phyloP scores from a whole-genome alignment of 2,888 invertebrate species.

The Drosophila rubida region DNA sequence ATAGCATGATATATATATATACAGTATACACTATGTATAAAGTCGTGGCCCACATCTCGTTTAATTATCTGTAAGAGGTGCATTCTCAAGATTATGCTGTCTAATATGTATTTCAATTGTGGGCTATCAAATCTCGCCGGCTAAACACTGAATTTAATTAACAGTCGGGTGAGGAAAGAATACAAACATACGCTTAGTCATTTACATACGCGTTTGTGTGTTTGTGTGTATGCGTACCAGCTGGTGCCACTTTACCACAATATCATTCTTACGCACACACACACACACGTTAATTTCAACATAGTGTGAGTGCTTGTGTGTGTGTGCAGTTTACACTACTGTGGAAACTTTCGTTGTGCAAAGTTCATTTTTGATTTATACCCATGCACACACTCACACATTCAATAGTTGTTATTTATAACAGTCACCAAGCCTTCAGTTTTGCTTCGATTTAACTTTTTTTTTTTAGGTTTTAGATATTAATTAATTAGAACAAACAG shows the following conservation, averaged over 20 bases:
- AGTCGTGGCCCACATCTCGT: neutral
- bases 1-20: conserved; percentile 65
- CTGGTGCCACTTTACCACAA: neutral
- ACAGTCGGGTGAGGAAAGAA: conserved; percentile 9
- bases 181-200: conserved; percentile 5
- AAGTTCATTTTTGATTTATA: conserved; percentile 38
- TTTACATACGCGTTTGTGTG: neutral
- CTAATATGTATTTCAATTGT: conserved; percentile 1
- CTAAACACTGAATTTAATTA: conserved; percentile 29
- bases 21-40: conserved; percentile 3
- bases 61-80: conserved; percentile 19
- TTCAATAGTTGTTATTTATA: conserved; percentile 27
- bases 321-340: conserved; percentile 1
- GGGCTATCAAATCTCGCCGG: conserved; percentile 6
- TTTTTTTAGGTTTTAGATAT: conserved; percentile 36
- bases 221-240: neutral
- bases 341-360: conserved; percentile 29
- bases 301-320: neutral
- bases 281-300: neutral
- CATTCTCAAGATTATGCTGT: neutral
- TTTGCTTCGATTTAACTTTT: conserved; percentile 16
- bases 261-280: neutral
- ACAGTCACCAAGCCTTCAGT: conserved; percentile 43
- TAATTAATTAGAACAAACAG: conserved; percentile 58
- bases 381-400: neutral